Evolutionary conservation across 1,140 invertebrate species (phyloP).

Genomic region (Manduca sexta): DNA sequence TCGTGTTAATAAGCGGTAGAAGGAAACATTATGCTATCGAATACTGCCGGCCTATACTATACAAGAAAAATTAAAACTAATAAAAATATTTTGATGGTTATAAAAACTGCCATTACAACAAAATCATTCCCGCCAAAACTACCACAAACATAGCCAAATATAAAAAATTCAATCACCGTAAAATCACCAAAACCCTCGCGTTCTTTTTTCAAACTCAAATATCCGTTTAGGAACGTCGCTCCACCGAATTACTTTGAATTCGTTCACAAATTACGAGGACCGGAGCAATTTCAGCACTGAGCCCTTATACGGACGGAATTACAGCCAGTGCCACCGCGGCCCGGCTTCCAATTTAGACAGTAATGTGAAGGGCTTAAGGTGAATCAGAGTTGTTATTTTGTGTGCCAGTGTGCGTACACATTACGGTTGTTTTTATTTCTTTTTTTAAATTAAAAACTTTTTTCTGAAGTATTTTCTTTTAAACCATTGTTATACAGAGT

Average conservation of each 20-base stretch:
- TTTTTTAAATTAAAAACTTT: too few relatives aligned
- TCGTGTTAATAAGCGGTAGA: too few relatives aligned
- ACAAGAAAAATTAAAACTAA: too few relatives aligned
- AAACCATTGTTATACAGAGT: neutral
- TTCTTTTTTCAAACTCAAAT: neutral
- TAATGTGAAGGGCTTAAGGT: constrained; percentile 42
- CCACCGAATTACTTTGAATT: constrained; percentile 2
- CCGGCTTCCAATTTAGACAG: constrained; percentile 41
- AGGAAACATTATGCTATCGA: too few relatives aligned
- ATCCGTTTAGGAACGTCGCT: neutral
- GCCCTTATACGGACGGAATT: constrained; percentile 21
- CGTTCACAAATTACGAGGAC: constrained; percentile 4
- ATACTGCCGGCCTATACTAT: too few relatives aligned
- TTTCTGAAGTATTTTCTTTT: neutral
- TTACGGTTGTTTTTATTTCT: constrained; percentile 8
- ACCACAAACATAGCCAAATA: neutral
- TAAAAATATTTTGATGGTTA: too few relatives aligned
- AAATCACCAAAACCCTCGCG: neutral
- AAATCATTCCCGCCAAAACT: too few relatives aligned
- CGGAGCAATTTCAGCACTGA: constrained; percentile 2
- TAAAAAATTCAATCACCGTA: neutral
- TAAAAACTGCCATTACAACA: neutral
- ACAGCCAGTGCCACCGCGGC: constrained; percentile 4
- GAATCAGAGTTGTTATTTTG: constrained; percentile 42
- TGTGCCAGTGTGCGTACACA: constrained; percentile 18